Evolutionary conservation across 92 coral and sea anemone species (phyloP).

Genomic region (Pocillopora grandis): DNA sequence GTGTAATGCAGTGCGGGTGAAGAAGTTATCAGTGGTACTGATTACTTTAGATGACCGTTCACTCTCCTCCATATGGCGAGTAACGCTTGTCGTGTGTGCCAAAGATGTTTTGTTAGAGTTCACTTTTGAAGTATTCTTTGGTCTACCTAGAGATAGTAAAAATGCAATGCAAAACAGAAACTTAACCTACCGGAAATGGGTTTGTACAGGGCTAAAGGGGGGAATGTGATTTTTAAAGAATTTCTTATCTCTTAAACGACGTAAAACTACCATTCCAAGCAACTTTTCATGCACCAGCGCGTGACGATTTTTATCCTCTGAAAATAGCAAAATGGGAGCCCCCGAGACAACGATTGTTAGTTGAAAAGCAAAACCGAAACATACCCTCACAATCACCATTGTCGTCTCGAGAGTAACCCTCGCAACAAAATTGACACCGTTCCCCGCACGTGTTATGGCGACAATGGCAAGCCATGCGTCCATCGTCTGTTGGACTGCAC

Average conservation of each 20-base stretch:
- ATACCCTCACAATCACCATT: conserved; percentile 8
- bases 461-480: conserved; percentile 62
- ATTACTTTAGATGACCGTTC: neutral
- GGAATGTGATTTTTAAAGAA: neutral
- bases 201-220: too few relatives aligned
- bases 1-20: neutral
- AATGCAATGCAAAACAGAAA: neutral
- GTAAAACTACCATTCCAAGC: conserved; percentile 6
- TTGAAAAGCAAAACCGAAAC: neutral
- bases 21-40: neutral
- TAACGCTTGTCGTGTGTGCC: neutral
- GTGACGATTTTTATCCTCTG: neutral
- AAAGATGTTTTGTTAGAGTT: neutral
- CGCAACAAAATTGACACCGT: conserved; percentile 61
- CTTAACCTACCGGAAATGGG: neutral
- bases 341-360: neutral
- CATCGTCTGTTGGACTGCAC: conserved; percentile 54
- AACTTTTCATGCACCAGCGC: neutral
- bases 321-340: neutral
- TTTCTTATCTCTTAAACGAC: neutral
- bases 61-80: neutral
- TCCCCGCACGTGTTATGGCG: conserved; percentile 64
- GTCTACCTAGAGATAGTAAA: neutral
- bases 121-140: neutral
- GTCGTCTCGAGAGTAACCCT: conserved; percentile 30